Percentiles rank a stretch among this genome's conserved stretches.
phyloP scores from a whole-genome alignment of 2,888 invertebrate species.

The Harmothoe impar region DNA sequence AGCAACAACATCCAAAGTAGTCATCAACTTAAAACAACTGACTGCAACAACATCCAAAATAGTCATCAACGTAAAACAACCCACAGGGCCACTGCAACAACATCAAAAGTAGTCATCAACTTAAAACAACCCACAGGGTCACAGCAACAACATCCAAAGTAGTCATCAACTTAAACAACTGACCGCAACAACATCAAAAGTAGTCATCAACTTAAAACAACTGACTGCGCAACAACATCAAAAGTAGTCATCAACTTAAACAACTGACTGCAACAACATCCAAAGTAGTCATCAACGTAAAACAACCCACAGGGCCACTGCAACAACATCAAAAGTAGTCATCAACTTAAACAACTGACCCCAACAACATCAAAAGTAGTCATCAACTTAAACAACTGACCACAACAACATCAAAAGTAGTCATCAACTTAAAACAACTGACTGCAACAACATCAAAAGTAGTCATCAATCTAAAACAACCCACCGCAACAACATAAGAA shows the following conservation, averaged over 20 bases:
- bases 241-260: too few species aligned
- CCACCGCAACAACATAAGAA: conserved; percentile 61
- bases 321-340: neutral
- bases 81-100: conserved; percentile 63
- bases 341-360: neutral
- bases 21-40: neutral
- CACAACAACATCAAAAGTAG: too few species aligned
- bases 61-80: too few species aligned
- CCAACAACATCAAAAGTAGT: neutral
- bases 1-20: neutral
- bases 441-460: too few species aligned
- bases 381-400: neutral
- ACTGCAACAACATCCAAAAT: too few species aligned
- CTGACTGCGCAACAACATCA: too few species aligned
- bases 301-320: neutral
- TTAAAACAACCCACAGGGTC: neutral
- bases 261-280: neutral
- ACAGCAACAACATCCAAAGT: conserved; percentile 1
- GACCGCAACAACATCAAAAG: too few species aligned
- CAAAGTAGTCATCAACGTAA: neutral
- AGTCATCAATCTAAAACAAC: too few species aligned
- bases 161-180: neutral
- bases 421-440: too few species aligned
- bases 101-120: neutral
- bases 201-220: neutral